Evolutionary conservation across 2,888 invertebrate genomes (phyloP), one percentile per base, ranked within the genome.

Genomic region (Drosophila robusta): DNA sequence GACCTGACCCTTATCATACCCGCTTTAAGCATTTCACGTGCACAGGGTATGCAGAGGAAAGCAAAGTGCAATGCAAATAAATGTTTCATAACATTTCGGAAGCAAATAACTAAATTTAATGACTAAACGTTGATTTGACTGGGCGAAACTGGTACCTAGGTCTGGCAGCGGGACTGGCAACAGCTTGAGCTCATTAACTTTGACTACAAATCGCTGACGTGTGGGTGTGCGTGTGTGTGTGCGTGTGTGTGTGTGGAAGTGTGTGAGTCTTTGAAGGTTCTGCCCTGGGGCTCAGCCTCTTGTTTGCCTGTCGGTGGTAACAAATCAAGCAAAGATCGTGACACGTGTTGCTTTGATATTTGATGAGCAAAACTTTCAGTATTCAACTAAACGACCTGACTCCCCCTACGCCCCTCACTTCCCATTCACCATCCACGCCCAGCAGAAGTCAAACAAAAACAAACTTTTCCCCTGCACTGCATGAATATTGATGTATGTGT

Each of bases 341-440:
- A 70, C 86, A 85, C 88, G 89, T 85, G 89, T 85, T 88, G 85
- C 85, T 85, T 85, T 85, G 86, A 89, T 85, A 85, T 85, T 85
- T 87, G 82, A 87, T 83, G 87, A 80, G 84, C 52, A 70, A 80
- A 86, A 88, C 65, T 87, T 78, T 75, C 8, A 18, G 52, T 8
- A 34, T 7, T 36, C 24, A 34, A 42, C 52, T 52, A 52, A 52
- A 54, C 54, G 32, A 60, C 26, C 12, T 2, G 16, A 11, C n/a
- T 11, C 4, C 7, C 14, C 12, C 36, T 3, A 4, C 4, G 11
- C 3, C 16, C 8, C n/a, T 3, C 22, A 3, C 24, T 2, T 18
- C 12, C 6, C 12, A 12, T 18, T 2, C n/a, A 11, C 11, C 14
- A 6, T 8, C 9, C 41, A 1, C 14, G 14, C n/a, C 29, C 14